phyloP scores from a whole-genome alignment of 1,140 invertebrate genomes.

The Bemisia tabaci region DNA sequence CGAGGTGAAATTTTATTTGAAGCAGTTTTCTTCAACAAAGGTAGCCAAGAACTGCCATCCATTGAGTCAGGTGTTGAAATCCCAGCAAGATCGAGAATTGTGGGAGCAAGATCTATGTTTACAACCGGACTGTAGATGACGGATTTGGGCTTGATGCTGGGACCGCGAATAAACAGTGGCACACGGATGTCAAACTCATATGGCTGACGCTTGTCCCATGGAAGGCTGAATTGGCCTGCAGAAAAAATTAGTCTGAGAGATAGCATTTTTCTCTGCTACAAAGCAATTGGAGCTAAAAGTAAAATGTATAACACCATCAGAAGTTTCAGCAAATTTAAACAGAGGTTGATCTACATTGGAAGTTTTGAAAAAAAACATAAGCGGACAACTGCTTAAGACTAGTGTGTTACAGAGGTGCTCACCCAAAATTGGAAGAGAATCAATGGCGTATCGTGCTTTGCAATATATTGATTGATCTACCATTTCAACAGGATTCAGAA shows the following conservation, averaged over 20 bases:
- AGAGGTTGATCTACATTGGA: no score
- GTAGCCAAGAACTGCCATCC: constrained; percentile 49
- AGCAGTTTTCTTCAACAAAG: constrained; percentile 21
- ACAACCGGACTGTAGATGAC: constrained; percentile 41
- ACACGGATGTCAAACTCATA: constrained; percentile 79
- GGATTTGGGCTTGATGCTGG: constrained; percentile 39
- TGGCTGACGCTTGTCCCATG: constrained; percentile 73
- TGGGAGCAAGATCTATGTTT: constrained; percentile 68
- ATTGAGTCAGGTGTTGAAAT: constrained; percentile 35
- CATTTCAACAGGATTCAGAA: no score
- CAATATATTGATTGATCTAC: no score
- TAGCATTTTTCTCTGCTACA: no score
- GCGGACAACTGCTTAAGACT: no score
- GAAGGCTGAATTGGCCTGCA: constrained; percentile 59
- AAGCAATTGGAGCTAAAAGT: no score
- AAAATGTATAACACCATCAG: no score
- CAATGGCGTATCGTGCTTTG: no score
- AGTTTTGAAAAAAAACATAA: no score
- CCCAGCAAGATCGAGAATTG: constrained; percentile 54
- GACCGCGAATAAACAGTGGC: constrained; percentile 65
- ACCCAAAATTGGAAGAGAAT: no score
- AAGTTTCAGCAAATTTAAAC: no score
- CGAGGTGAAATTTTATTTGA: constrained; percentile 27
- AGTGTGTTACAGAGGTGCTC: no score
- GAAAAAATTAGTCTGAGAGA: constrained; percentile 30